Evolutionary conservation across 2,888 invertebrate genomes (phyloP), one percentile per base, ranked within the genome.

Genomic region (Caenorhabditis panamensis): DNA sequence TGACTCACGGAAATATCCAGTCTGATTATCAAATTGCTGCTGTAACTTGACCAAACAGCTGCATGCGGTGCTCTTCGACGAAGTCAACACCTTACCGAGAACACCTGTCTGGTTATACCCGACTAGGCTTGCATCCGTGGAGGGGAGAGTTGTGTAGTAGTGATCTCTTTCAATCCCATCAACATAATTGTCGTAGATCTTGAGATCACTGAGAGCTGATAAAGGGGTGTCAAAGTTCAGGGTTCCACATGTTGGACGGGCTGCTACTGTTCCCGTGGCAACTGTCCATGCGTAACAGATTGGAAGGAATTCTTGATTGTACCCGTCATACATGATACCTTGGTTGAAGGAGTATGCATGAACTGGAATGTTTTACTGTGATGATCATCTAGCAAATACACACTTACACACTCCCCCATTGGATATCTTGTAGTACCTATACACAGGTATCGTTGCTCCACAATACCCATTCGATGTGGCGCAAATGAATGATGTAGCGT

Each of bases 371-470:
- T 31, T 31, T 31, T 71, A n/a, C 3, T 13, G 18, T 47, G 3
- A 16, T 18, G 18, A 16, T 8, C 6, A 16, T 9, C 22, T 11
- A 13, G 18, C 9, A 11, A 16, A 16, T 47, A 2, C 20, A 13
- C 5, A 82, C 86, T 79, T 59, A 86, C 85, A 86, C 13, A 87
- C 69, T 59, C 86, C 87, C 16, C 62, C 67, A 13, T 71, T 49
- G 1, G 83, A 73, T 9, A 84, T 68, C 49, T 72, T 73, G 56
- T 86, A 86, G 59, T 87, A 82, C 28, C 87, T 69, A 59, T 86
- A 86, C 44, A 87, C 62, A 18, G 87, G 87, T 24, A 87, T 75
- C 13, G 83, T 82, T 26, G 87, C 86, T 24, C 87, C 87, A 62
- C 87, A 87, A 36, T 71, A 82, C 11, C 86, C 86, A 13, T 77